Conservation (phyloP, 2,113 vertebrate species). For the Boleophthalmus pectinirostris region DNA sequence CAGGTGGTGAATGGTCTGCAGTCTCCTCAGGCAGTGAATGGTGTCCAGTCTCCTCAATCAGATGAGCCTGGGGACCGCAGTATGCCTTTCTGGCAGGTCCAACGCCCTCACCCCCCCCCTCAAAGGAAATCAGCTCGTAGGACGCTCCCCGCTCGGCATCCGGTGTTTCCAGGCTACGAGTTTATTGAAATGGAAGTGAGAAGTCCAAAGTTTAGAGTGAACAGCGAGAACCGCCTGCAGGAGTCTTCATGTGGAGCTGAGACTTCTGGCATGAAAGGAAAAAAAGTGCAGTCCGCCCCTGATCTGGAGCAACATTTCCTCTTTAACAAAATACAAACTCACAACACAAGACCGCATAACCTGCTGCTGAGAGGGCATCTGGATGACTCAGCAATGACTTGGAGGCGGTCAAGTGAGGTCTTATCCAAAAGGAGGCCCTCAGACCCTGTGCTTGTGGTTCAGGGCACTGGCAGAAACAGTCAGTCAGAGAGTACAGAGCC, state of each 20-base stretch:
- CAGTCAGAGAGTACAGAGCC: constrained; percentile 33
- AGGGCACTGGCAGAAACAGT: constrained; percentile 21
- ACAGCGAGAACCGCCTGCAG: constrained; percentile 15
- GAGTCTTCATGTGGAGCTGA: constrained; percentile 2
- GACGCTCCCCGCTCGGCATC: background rate
- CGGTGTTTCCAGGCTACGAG: constrained; percentile 7
- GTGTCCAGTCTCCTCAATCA: background rate
- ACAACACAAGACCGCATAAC: constrained; percentile 18
- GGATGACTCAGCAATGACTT: constrained; percentile 7
- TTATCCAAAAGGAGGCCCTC: constrained; percentile 19
- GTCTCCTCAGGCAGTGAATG: constrained; percentile 25
- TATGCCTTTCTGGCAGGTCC: background rate
- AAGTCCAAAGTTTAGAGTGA: constrained; percentile 1
- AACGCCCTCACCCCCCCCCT: background rate
- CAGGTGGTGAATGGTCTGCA: background rate
- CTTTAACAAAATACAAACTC: background rate
- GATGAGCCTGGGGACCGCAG: background rate
- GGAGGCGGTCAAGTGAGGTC: background rate
- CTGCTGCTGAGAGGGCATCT: constrained; percentile 44
- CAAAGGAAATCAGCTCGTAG: background rate
- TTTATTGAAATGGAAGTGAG: constrained; percentile 51
- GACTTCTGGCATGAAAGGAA: constrained; percentile 43
- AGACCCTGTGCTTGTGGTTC: constrained; percentile 17
- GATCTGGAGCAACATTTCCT: background rate
- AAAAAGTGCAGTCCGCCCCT: constrained; percentile 2